phyloP scores from a whole-genome alignment of 1,140 invertebrate species.

The Heliothis virescens region DNA sequence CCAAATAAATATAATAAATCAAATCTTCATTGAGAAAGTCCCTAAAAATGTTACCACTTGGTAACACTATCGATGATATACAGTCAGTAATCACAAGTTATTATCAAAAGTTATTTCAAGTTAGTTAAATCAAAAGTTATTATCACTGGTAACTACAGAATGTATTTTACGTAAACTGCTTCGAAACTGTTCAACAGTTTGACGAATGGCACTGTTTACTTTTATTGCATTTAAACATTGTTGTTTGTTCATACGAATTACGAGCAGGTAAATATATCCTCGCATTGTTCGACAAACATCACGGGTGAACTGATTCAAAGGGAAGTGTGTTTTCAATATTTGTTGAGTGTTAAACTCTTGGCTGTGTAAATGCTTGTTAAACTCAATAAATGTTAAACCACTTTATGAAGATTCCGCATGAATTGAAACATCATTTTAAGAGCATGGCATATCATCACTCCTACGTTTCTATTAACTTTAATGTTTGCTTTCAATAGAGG shows the following conservation, averaged over 20 bases:
- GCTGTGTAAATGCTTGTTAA: background rate
- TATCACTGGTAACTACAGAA: constrained; percentile 50
- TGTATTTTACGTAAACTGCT: constrained; percentile 58
- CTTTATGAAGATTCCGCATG: background rate
- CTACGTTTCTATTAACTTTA: too few species aligned
- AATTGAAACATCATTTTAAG: too few species aligned
- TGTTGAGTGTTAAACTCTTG: background rate
- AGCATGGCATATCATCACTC: too few species aligned
- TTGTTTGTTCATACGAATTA: constrained; percentile 39
- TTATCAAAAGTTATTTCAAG: too few species aligned
- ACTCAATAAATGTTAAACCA: background rate
- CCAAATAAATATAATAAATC: background rate
- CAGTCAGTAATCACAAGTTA: too few species aligned
- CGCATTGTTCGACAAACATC: constrained; percentile 5
- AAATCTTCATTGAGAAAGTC: background rate
- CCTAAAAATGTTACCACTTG: background rate
- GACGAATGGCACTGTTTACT: constrained; percentile 54
- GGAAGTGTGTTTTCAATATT: background rate
- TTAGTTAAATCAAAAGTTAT: too few species aligned
- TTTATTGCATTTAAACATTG: constrained; percentile 42
- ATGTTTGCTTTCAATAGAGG: too few species aligned
- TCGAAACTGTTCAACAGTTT: constrained; percentile 50
- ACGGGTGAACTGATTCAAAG: constrained; percentile 17
- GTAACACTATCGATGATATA: constrained; percentile 28
- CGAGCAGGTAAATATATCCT: constrained; percentile 16